Base-by-base conservation (phyloP, 2,113 vertebrate species). In the Athene cunicularia region DNA sequence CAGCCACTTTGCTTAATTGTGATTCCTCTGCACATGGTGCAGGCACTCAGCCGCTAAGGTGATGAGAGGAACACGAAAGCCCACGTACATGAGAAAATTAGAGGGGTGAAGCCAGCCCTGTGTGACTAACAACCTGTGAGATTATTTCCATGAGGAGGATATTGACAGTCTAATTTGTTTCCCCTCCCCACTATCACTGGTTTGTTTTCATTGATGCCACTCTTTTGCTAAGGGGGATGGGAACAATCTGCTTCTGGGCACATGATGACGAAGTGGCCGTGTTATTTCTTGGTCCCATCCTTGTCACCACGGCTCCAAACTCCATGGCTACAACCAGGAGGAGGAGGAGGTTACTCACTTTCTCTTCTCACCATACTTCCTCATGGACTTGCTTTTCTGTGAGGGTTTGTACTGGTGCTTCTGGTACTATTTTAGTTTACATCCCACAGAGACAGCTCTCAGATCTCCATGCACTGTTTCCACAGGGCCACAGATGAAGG, bases 91-190 rank as follows among this genome's bases (percentile, higher is more conserved):
- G 58, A 95, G 91, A 89, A 95, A 93, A 95, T 95, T 32, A 91
- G 84, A 95, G 86, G 73, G 91, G 77, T 0, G 6, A 95, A 93
- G 58, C 62, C 67, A 76, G 68, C 62, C 80, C 86, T 39, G n/a
- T 87, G 70, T 97, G 94, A 95, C 80, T 94, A 97, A 96, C 83
- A 87, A 82, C 62, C 70, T 74, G 49, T 32, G 88, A 91, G 73
- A 50, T 95, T 79, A 66, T 84, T 89, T 76, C 84, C 45, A 6
- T 35, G n/a, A 84, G 66, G 86, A 82, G 73, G 62, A 73, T 85
- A 85, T 58, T 93, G 88, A 76, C 88, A 73, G 70, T 33, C 86
- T 91, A 85, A 97, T 95, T 97, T 82, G 35, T 88, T 96, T 88
- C 55, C 80, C 47, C 60, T 95, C 49, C 58, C 41, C 18, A 21